Evolutionary conservation across 1,140 invertebrate genomes (phyloP).

Genomic region (Parapsyche elsis): DNA sequence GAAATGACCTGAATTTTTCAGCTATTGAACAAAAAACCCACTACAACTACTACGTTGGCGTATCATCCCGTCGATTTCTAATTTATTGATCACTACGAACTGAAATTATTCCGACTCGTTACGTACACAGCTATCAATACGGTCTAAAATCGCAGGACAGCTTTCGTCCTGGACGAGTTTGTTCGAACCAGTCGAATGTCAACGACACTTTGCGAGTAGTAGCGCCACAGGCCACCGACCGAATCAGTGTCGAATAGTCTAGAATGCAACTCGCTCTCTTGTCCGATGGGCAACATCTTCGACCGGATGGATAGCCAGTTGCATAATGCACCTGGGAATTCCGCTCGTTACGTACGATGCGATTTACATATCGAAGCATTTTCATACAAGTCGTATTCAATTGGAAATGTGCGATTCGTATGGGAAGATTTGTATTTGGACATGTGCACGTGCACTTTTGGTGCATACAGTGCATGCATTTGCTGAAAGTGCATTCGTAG

Average conservation of each 20-base stretch:
- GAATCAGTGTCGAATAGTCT: background rate
- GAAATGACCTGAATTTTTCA: background rate
- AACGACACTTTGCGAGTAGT: background rate
- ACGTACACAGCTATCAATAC: too few relatives aligned
- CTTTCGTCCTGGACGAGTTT: background rate
- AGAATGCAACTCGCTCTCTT: background rate
- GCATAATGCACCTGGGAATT: background rate
- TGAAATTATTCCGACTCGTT: background rate
- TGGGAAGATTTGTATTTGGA: background rate
- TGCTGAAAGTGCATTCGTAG: conserved; percentile 28
- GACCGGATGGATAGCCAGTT: background rate
- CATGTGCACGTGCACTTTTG: background rate
- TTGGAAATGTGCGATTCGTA: background rate
- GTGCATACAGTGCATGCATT: conserved; percentile 7
- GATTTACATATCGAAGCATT: background rate
- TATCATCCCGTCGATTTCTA: conserved; percentile 25
- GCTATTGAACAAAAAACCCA: background rate
- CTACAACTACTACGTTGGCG: background rate
- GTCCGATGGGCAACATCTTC: background rate
- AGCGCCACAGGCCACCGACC: background rate
- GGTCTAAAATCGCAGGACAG: background rate
- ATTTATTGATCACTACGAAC: conserved; percentile 20
- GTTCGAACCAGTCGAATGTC: background rate
- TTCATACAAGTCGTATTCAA: background rate
- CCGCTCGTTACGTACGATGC: background rate